These are phyloP conservation scores for Suricata suricatta DNA, from an alignment of 2,113 vertebrate genomes.

Conservation along the genomic window DNA sequence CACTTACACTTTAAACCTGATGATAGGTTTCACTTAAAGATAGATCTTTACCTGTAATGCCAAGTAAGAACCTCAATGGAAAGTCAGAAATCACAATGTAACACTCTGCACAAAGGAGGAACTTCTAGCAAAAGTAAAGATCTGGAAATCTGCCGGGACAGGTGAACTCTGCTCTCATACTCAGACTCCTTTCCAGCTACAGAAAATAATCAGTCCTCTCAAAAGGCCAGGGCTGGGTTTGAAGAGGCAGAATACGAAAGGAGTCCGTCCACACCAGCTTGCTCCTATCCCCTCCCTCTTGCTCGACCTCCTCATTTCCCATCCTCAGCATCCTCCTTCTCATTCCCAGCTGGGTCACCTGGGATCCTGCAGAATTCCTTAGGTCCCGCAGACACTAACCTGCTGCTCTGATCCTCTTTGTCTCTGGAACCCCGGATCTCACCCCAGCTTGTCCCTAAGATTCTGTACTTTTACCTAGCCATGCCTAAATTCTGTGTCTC, in stretches of 20 bases:
- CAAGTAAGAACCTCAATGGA: background rate
- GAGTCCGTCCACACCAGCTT: background rate
- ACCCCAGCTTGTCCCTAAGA: background rate
- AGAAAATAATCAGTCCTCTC: background rate
- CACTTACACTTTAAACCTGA: background rate
- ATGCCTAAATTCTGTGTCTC: background rate
- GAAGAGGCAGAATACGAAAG: background rate
- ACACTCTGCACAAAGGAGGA: background rate
- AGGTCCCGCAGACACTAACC: background rate
- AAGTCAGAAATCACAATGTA: background rate
- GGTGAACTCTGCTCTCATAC: background rate
- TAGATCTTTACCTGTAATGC: background rate
- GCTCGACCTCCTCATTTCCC: background rate
- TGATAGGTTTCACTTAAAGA: conserved; percentile 23
- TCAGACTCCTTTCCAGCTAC: background rate
- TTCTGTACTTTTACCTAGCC: background rate
- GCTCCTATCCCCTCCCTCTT: background rate
- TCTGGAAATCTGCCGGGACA: background rate
- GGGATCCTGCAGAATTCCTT: background rate
- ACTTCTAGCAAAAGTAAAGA: background rate
- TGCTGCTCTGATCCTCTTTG: background rate
- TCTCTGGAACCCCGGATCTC: background rate
- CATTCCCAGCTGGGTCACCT: too few species aligned
- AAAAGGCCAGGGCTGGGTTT: background rate
- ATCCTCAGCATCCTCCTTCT: background rate